These are phyloP conservation scores for Okapia johnstoni DNA, from an alignment of 2,113 vertebrate genomes.

Conservation along the genomic window DNA sequence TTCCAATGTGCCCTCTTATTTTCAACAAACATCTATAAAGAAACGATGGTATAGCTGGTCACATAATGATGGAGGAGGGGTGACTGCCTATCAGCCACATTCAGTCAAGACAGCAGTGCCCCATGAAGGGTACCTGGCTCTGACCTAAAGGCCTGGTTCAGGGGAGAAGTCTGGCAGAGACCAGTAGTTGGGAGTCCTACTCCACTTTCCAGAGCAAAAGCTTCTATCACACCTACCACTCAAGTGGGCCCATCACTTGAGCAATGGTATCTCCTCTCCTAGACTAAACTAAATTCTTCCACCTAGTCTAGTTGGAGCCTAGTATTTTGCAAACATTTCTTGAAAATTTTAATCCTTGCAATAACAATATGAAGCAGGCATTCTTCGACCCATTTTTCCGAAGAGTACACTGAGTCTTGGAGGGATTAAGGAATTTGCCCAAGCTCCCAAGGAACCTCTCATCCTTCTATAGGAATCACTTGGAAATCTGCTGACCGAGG, in stretches of 20 bases:
- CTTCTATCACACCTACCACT: background rate
- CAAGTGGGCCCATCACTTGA: background rate
- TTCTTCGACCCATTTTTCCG: background rate
- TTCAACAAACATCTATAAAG: constrained; percentile 11
- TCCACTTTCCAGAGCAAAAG: background rate
- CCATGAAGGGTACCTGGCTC: background rate
- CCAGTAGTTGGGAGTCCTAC: background rate
- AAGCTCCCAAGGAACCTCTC: background rate
- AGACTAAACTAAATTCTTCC: background rate
- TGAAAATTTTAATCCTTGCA: background rate
- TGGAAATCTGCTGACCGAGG: background rate
- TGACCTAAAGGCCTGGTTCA: background rate
- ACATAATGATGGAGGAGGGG: background rate
- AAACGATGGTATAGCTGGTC: background rate
- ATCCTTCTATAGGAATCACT: background rate
- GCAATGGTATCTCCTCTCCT: background rate
- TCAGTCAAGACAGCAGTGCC: background rate
- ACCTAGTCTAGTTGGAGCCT: background rate
- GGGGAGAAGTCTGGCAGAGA: background rate
- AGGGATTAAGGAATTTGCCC: background rate
- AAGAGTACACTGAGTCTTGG: background rate
- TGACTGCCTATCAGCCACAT: background rate
- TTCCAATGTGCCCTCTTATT: background rate
- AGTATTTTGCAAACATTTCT: background rate
- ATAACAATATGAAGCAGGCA: background rate